Evolutionary conservation across 2,113 vertebrate genomes (phyloP).

Genomic region (Dipodomys spectabilis): DNA sequence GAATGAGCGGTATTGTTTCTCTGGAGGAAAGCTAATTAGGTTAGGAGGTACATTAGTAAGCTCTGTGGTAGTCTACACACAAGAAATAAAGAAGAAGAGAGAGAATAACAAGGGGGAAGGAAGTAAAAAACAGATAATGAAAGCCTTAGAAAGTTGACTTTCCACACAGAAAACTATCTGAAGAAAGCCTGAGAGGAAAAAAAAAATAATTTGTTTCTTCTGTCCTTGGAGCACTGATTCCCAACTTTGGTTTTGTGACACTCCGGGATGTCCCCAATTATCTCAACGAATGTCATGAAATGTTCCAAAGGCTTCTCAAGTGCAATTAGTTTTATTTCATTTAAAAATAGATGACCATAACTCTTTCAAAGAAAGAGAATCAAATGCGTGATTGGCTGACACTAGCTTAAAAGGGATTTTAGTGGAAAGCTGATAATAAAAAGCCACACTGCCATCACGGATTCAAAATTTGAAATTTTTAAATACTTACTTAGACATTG

Average conservation of each 20-base stretch:
- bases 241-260: conserved; percentile 71
- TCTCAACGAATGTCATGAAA: conserved; percentile 74
- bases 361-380: conserved; percentile 52
- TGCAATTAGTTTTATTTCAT: conserved; percentile 78
- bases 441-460: neutral
- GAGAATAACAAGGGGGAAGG: conserved; percentile 55
- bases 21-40: conserved; percentile 70
- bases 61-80: neutral
- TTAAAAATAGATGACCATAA: conserved; percentile 70
- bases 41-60: conserved; percentile 61
- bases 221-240: conserved; percentile 61
- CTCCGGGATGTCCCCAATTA: conserved; percentile 75
- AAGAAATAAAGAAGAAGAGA: conserved; percentile 68
- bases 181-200: conserved; percentile 68
- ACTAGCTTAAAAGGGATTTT: neutral
- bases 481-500: neutral
- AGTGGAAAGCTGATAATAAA: neutral
- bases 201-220: conserved; percentile 79
- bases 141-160: conserved; percentile 63
- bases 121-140: conserved; percentile 66
- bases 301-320: conserved; percentile 68
- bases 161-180: conserved; percentile 62
- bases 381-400: conserved; percentile 36
- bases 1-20: conserved; percentile 67
- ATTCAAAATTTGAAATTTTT: neutral